Conservation (phyloP, 2,113 vertebrate species). For the Cynoglossus semilaevis region DNA sequence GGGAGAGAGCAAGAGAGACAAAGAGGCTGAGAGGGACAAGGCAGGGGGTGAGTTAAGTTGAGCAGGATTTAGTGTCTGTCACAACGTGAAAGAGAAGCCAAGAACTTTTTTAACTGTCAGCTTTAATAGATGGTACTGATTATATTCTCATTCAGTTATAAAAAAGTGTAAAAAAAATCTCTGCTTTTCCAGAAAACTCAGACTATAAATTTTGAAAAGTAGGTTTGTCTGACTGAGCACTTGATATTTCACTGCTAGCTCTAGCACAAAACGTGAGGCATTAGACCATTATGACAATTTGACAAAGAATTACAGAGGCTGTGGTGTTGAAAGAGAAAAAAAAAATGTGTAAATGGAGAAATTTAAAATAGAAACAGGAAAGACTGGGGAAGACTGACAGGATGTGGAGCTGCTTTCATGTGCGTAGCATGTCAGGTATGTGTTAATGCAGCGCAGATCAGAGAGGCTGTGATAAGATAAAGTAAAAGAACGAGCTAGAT, state of each 20-base stretch:
- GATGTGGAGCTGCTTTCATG: constrained; percentile 42
- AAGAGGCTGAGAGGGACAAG: constrained; percentile 72
- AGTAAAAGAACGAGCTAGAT: constrained; percentile 51
- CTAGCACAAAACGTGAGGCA: constrained; percentile 12
- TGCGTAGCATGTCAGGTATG: constrained; percentile 49
- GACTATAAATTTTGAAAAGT: no score
- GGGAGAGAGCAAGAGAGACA: constrained; percentile 70
- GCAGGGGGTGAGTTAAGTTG: constrained; percentile 59
- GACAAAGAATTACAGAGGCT: constrained; percentile 25
- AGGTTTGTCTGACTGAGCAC: no score
- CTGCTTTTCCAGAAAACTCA: no score
- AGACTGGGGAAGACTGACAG: constrained; percentile 22
- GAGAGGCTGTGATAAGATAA: constrained; percentile 75
- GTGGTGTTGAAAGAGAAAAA: constrained; percentile 22
- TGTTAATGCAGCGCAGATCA: constrained; percentile 40
- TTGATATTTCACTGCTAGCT: constrained; percentile 11
- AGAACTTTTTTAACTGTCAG: constrained; percentile 37
- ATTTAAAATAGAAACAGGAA: constrained; percentile 25
- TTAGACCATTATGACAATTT: constrained; percentile 22
- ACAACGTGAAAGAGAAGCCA: no score
- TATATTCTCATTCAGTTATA: not conserved
- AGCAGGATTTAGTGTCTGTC: constrained; percentile 72
- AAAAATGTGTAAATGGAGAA: constrained; percentile 17
- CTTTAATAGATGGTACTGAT: no score
- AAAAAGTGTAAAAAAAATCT: no score